phyloP scores from a whole-genome alignment of 1,140 invertebrate species.

The Drosophila nigrodunni region DNA sequence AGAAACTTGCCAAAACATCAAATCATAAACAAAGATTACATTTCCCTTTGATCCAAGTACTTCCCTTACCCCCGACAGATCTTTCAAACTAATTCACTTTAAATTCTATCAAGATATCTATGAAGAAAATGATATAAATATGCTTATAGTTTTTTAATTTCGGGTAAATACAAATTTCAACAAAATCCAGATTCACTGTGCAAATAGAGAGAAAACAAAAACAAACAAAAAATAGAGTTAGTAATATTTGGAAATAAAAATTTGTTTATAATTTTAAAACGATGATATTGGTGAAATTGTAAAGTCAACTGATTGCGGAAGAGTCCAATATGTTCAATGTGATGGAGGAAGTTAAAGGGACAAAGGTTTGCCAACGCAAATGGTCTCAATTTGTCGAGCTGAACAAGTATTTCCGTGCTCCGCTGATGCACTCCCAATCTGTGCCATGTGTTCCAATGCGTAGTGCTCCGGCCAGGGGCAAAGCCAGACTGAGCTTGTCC shows the following conservation, averaged over 20 bases:
- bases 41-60: conserved; percentile 6
- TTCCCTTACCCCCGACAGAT: neutral
- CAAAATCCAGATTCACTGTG: neutral
- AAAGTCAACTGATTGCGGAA: conserved; percentile 2
- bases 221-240: neutral
- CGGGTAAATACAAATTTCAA: neutral
- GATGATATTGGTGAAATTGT: conserved; percentile 9
- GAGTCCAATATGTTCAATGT: neutral
- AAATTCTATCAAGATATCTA: neutral
- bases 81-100: neutral
- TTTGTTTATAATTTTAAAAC: neutral
- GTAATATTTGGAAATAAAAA: too few species aligned
- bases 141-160: neutral
- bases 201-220: neutral
- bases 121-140: neutral
- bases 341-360: neutral
- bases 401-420: conserved; percentile 4
- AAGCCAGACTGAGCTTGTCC: neutral
- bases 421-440: neutral
- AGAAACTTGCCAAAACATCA: conserved; percentile 23
- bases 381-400: conserved; percentile 25
- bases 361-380: neutral
- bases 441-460: conserved; percentile 5
- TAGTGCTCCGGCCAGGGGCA: too few species aligned
- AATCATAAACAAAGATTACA: conserved; percentile 53